Base-by-base conservation (phyloP, 2,797 vertebrate species). In the Pseudochromis fuscus region DNA sequence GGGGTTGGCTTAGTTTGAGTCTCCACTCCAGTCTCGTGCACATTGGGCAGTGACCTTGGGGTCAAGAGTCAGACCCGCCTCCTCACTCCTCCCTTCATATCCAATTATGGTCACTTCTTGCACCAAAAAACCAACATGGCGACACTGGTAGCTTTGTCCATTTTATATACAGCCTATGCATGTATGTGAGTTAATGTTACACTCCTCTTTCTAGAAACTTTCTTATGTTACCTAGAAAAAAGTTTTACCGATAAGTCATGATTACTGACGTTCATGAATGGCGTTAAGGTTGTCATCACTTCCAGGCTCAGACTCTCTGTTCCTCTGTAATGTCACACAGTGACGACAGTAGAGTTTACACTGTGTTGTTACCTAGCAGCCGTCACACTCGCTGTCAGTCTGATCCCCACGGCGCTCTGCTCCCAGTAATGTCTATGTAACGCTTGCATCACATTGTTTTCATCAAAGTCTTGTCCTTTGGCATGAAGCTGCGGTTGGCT, bases 391-490 rank as follows among this genome's bases (percentile, higher is more conserved):
- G 13, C 55, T 70, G 84, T 85, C 71, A 68, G 73, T 67, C 59
- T 15, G 72, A 85, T 88, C 62, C 85, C 79, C 30, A 25, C 21
- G 13, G 77, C 16, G 7, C 71, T 82, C 59, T 50, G 60, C 67
- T 80, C 67, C 33, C 21, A n/a, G 68, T 72, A 55, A 87, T 64
- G 48, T 82, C 77, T 65, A 5, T 40, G 76, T 81, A 87, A 86
- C 13, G 45, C 85, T 89, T 86, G 85, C 84, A 80, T 89, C 88
- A 92, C 83, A 73, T 76, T 87, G 87, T 90, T 86, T 88, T 85
- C 79, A 83, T 81, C 74, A 77, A 57, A 86, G 76, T 66, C 64
- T 71, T 61, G 78, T 83, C 83, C 67, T 85, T 82, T 87, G 86
- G 74, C 81, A 70, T 71, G 75, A 63, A n/a, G 44, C 60, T 50